phyloP scores from a whole-genome alignment of 2,113 vertebrate species.

The Notechis scutatus region DNA sequence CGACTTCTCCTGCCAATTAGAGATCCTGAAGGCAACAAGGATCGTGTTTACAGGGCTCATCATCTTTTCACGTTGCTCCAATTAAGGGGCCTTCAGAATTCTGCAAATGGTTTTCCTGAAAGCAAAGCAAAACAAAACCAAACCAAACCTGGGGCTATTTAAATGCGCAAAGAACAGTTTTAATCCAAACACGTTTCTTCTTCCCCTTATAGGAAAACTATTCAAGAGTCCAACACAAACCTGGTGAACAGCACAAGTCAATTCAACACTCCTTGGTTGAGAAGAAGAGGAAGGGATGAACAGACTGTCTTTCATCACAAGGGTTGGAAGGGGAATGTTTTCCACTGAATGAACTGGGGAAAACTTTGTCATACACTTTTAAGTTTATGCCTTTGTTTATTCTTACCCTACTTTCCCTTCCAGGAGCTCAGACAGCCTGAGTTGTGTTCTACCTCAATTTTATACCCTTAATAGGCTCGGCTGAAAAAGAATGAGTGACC shows the following conservation, averaged over 20 bases:
- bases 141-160: neutral
- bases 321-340: too few species aligned
- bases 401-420: neutral
- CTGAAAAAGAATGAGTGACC: neutral
- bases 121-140: neutral
- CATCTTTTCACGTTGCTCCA: neutral
- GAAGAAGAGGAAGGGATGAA: neutral
- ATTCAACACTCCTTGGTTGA: neutral
- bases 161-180: neutral
- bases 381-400: neutral
- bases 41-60: conserved; percentile 21
- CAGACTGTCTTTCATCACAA: neutral
- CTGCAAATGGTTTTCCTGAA: neutral
- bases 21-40: conserved; percentile 35
- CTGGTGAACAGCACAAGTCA: neutral
- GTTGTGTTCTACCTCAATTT: neutral
- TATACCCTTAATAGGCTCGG: neutral
- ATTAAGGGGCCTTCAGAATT: neutral
- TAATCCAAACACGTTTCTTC: neutral
- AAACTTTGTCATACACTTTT: neutral
- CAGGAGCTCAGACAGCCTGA: neutral
- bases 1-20: conserved; percentile 37
- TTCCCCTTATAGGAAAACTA: neutral
- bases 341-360: neutral
- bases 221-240: neutral